Evolutionary conservation across 2,888 invertebrate species (phyloP), one percentile per base, ranked within the genome.

Genomic region (Chrysolina oricalcia): DNA sequence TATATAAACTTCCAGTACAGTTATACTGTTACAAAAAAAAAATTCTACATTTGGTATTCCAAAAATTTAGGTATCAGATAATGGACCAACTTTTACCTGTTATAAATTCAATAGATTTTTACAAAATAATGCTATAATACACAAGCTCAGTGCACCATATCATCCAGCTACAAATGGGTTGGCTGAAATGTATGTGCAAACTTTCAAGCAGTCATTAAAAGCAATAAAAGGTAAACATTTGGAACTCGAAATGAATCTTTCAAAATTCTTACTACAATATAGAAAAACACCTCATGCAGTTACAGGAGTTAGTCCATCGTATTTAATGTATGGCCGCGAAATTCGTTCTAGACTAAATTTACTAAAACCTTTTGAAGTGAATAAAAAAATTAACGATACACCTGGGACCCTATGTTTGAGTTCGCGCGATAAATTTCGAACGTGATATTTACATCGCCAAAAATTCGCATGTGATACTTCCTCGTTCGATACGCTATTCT

Each of bases 161-260:
- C n/a, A n/a, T 77, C 10, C 81, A 78, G 5, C 79, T 82, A 78
- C 76, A 75, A 85, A 84, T 71, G 83, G 83, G 2, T 80, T 80
- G 69, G 82, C 81, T 2, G 83, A 84, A 76, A 76, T 81, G 41
- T 81, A 78, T 63, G 80, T 83, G 5, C 81, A 82, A 76, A 81
- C 78, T 13, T 70, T 82, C 59, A 83, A 84, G 73, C 35, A 72
- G 56, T 17, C 64, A 23, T 66, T 80, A 21, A 65, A 64, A 21
- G 9, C 73, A 23, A n/a, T 56, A 59, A 63, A 53, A 71, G 15
- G 19, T 23, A 48, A 43, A 23, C n/a, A 71, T 35, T 63, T 11
- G 13, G 23, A 27, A 63, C 10, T 15, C 43, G 27, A 64, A 17
- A n/a, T 11, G 13, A 19, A 65, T 19, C 46, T 76, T 10, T 21